A percentile compares a stretch with the other conserved stretches of the same genome.
Conservation (phyloP, 2,113 vertebrate species). For the Thamnaconus septentrionalis region DNA sequence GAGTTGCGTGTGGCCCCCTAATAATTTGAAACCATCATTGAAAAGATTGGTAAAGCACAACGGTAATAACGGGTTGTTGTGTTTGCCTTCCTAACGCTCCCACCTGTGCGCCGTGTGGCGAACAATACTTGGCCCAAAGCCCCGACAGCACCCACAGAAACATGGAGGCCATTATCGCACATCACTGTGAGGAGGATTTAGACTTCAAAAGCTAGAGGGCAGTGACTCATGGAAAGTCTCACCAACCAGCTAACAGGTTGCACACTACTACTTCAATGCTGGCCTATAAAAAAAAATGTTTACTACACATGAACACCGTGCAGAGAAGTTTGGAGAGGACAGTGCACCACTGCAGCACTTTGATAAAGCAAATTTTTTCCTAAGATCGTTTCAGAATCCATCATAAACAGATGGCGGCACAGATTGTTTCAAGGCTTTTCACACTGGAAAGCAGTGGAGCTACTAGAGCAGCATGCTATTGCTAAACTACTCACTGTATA, state of each 20-base stretch:
- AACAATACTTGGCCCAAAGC: constrained; percentile 54
- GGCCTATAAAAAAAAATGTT: constrained; percentile 36
- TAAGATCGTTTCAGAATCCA: too few relatives aligned
- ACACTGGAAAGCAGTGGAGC: too few relatives aligned
- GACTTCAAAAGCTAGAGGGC: constrained; percentile 56
- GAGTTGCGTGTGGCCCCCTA: too few relatives aligned
- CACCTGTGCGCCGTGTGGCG: constrained; percentile 39
- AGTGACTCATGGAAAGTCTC: constrained; percentile 63
- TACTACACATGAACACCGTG: constrained; percentile 16
- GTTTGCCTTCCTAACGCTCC: constrained; percentile 47
- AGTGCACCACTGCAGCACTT: not conserved
- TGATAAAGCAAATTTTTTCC: too few relatives aligned
- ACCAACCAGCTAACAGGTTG: constrained; percentile 49
- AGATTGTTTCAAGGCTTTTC: too few relatives aligned
- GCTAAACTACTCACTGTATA: too few relatives aligned
- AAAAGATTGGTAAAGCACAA: constrained; percentile 7
- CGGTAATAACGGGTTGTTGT: constrained; percentile 26
- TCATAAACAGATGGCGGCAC: too few relatives aligned
- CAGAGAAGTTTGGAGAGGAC: not conserved
- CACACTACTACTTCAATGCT: constrained; percentile 42
- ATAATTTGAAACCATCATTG: not conserved
- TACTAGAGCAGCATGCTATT: too few relatives aligned
- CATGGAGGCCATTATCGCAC: constrained; percentile 59
- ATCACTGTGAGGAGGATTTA: constrained; percentile 51
- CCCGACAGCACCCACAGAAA: constrained; percentile 55